Evolutionary conservation across 2,113 vertebrate genomes (phyloP).

Genomic region (Perccottus glenii): DNA sequence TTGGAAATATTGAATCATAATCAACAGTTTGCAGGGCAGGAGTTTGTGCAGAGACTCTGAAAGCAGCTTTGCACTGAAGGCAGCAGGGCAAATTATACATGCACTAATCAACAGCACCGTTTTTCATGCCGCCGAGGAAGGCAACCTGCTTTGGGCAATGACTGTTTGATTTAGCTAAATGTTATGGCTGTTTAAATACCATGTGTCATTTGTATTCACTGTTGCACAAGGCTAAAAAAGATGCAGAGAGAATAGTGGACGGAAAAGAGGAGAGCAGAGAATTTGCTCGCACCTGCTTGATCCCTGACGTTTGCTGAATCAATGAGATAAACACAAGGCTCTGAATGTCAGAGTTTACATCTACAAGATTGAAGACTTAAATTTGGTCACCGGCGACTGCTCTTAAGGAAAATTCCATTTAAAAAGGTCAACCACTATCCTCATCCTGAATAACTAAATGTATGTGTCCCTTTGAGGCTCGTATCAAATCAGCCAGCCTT

Average conservation of each 20-base stretch:
- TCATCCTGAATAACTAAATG: conserved; percentile 59
- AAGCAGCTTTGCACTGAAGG: conserved; percentile 36
- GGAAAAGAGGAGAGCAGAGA: conserved; percentile 36
- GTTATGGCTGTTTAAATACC: conserved; percentile 81
- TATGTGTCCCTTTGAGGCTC: conserved; percentile 27
- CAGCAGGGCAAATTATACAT: conserved; percentile 49
- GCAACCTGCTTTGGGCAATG: conserved; percentile 50
- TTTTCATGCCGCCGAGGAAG: conserved; percentile 54
- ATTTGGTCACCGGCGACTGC: conserved; percentile 63
- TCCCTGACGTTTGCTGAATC: conserved; percentile 74
- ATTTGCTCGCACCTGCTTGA: conserved; percentile 40
- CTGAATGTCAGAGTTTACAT: conserved; percentile 79
- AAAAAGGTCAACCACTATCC: conserved; percentile 71
- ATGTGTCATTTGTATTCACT: conserved; percentile 76
- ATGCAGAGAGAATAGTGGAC: conserved; percentile 36
- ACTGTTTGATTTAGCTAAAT: conserved; percentile 77
- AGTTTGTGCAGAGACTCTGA: conserved; percentile 16
- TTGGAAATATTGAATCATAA: conserved; percentile 25
- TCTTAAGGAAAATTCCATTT: conserved; percentile 67
- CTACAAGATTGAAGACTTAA: conserved; percentile 71
- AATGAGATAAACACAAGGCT: conserved; percentile 77
- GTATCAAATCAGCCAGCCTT: conserved; percentile 32
- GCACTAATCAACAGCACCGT: conserved; percentile 50
- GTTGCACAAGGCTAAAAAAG: conserved; percentile 24
- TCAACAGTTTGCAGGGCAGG: conserved; percentile 34